Evolutionary conservation across 2,888 invertebrate species (phyloP).

Genomic region (Nephrotoma flavescens): DNA sequence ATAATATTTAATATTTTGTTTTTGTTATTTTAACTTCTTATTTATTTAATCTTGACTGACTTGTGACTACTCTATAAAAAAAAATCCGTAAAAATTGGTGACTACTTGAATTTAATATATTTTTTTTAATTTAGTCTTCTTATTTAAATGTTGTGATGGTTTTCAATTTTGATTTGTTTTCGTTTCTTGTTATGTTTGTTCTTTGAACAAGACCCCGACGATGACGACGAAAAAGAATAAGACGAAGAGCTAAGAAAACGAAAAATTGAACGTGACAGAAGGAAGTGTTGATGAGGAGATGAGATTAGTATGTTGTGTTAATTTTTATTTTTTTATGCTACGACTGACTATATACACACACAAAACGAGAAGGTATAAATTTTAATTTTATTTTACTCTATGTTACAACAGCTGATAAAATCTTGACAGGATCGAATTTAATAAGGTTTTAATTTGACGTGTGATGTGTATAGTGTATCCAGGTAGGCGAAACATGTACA

Average conservation of each 20-base stretch:
- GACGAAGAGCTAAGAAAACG: not conserved
- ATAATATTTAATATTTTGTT: not conserved
- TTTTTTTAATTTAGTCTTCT: not conserved
- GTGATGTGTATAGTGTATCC: not conserved
- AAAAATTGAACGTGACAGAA: not conserved
- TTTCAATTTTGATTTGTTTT: not conserved
- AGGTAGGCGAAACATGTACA: not conserved
- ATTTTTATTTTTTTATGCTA: not conserved
- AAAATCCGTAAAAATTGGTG: constrained; percentile 1
- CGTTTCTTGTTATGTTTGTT: not conserved
- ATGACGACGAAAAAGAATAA: not conserved
- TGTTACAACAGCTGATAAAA: not conserved
- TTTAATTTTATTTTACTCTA: not conserved
- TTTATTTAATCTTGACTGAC: not conserved
- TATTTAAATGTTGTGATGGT: not conserved
- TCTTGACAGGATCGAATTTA: not conserved
- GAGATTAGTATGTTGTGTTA: not conserved
- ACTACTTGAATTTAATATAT: not conserved
- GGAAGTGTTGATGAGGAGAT: not conserved
- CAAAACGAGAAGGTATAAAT: not conserved
- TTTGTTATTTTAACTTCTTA: not conserved
- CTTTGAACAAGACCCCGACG: not conserved
- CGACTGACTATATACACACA: not conserved
- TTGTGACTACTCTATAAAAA: constrained; percentile 2
- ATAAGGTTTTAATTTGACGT: not conserved